Evolutionary conservation across 2,797 vertebrate species (phyloP), one percentile per base, ranked within the genome.

Genomic region (Platalea minor): DNA sequence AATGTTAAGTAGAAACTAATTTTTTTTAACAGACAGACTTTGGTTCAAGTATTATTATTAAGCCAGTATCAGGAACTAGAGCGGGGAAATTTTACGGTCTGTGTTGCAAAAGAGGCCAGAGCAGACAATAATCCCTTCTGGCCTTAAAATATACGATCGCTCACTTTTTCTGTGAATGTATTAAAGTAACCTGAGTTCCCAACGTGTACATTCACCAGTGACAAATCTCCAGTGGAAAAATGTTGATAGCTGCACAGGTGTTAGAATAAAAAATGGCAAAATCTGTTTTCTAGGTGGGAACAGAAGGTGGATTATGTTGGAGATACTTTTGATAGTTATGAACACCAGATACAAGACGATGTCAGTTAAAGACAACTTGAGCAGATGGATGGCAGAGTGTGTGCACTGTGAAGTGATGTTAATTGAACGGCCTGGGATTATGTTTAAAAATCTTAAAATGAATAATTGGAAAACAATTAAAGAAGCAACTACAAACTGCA

Each of bases 361-460:
- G 94, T 96, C 93, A 93, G 89, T 96, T 96, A 89, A 95, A 96
- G 95, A 96, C 93, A 97, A 86, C 86, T 96, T 85, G 74, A 97
- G 91, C 96, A 98, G 97, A 97, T 97, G 95, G 96, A 95, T 94
- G 76, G 73, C 68, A 91, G 88, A 85, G 88, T 29, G 78, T 75
- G 65, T 78, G 88, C 88, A 91, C 90, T 87, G 85, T 87, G 96
- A 75, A 96, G 60, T 73, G 80, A 87, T 96, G 95, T 95, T 97
- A 97, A 97, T 95, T 97, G 81, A 97, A 96, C 37, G 59, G 88
- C 88, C 88, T 92, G 80, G 87, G 92, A 97, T 96, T 97, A 90
- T 29, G n/a, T 85, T 97, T 96, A 76, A 93, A 94, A 91, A 78
- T 93, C 77, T 96, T 92, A 74, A 94, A 95, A 96, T 57, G 56